Base-by-base conservation (phyloP, 2,113 vertebrate species). In the Sander lucioperca region DNA sequence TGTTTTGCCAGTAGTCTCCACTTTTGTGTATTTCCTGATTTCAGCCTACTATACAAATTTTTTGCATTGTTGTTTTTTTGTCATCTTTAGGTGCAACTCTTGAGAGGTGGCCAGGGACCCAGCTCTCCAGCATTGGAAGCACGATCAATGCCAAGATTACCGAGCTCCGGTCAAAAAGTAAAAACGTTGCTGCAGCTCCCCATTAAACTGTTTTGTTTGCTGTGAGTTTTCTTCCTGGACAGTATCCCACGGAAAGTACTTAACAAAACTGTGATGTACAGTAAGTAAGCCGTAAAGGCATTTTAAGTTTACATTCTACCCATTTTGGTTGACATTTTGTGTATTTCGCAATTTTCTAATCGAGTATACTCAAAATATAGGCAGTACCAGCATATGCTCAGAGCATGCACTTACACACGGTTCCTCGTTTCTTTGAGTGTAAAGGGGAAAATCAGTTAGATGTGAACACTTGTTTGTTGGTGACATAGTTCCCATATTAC, bases 101-200 rank as follows among this genome's bases (percentile, higher is more conserved):
- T 78, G 65, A 68, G 30, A 78, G 33, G 51, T 70, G 51, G 51
- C 68, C 68, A 23, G 51, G 68, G 68, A 71, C 68, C 33, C 51
- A 71, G 47, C 54, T 1, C 43, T 69, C 76, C 65, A 78, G 21
- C 65, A 77, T 69, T 13, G 76, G 66, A 1, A 70, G 18, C 65
- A 69, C 30, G 27, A 70, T 79, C 56, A 78, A 69, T 16, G 66
- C 43, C 27, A 78, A 70, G 66, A 79, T 79, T n/a, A 70, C 76
- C n/a, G 56, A 70, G 57, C 76, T 70, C 56, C 11, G 47, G 0
- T 1, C 66, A 14, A 70, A 79, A 79, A 70, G 57, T 79, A 62
- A 79, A 79, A 62, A 5, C n/a, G 47, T 79, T 69, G 2, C 25
- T 69, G 39, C 51, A n/a, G 51, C 51, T 21, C 51, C 30, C 30